Evolutionary conservation across 2,113 vertebrate species (phyloP), one percentile per base, ranked within the genome.

Genomic region (Pardalotus punctatus): DNA sequence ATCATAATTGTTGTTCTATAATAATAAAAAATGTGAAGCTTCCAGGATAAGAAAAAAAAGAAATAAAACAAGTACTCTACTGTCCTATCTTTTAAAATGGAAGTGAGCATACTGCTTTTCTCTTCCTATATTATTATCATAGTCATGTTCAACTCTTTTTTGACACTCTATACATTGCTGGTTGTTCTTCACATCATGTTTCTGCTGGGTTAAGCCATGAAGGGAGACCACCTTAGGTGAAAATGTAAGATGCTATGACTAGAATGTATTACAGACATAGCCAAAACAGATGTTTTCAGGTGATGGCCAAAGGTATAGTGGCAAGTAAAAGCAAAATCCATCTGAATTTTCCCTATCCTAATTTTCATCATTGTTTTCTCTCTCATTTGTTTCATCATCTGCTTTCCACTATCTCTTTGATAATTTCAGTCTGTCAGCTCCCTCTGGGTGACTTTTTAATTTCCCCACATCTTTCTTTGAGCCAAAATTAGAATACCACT

Each of bases 401-500:
- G 12, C 18, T 72, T 95, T 87, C 27, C 25, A 38, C 58, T 58
- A 17, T 20, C 76, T 51, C 57, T 89, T 81, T 79, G 29, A 56
- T 90, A 69, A 94, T 85, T 87, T 93, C 36, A 81, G 31, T 72
- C 16, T 81, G 35, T 76, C 18, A 17, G 20, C 56, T 89, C 43
- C 65, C 61, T 81, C 51, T 79, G 48, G 51, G 31, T 91, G 33
- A 74, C 4, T 60, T 92, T 71, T 81, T 78, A 88, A 90, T 94
- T 90, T 90, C 14, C 14, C 74, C 42, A 10, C 65, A 36, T 78
- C 69, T 84, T 91, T 88, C 67, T 60, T 67, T 67, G 43, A 77
- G 53, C 56, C 14, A 88, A 92, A 94, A 85, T 87, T 81, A 82
- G 54, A 93, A 88, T 53, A 93, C 31, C 50, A 87, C 65, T 76